Base-by-base conservation (phyloP, 2,797 vertebrate species). In the Mormyrops boulengeri region DNA sequence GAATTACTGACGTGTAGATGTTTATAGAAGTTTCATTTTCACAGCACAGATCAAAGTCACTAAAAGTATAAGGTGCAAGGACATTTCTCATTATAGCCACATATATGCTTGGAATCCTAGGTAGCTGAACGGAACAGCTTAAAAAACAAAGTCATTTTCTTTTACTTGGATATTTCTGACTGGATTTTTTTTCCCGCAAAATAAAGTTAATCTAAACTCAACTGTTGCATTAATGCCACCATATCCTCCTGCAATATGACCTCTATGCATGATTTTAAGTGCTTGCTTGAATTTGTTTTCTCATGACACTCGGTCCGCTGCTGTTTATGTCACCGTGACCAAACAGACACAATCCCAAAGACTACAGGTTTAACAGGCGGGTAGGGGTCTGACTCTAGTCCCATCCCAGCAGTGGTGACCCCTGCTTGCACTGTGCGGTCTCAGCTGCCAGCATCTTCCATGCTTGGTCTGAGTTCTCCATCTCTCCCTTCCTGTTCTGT, bases 391-490 rank as follows among this genome's bases (percentile, higher is more conserved):
- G 0, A 80, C 80, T 34, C n/a, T 19, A 19, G 41, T 9, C 52
- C 50, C 14, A 12, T 55, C 73, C n/a, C 38, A 22, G 73, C 69
- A 7, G 73, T 9, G 4, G 60, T 80, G 88, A 89, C 53, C 88
- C 41, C 80, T 7, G 53, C 38, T 30, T 44, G 55, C 41, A 57
- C 80, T 85, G 53, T 8, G 55, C n/a, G 22, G 22, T 89, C 80
- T 49, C 53, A 12, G 17, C 19, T 57, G 88, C 53, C 53, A 85
- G 44, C 44, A 85, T 52, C 89, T 38, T 41, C 62, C 85, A 77
- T 49, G 50, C 89, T 88, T 52, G 19, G 41, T 50, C 89, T 88
- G 41, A 62, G 30, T 57, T 50, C 55, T 82, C 86, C 47, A 34
- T 52, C 30, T 87, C 38, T 87, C 17, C 44, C 53, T 57, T 47